These are phyloP conservation scores for Saccostrea glomerata DNA, from an alignment of 1,140 invertebrate genomes.

Conservation along the genomic window DNA sequence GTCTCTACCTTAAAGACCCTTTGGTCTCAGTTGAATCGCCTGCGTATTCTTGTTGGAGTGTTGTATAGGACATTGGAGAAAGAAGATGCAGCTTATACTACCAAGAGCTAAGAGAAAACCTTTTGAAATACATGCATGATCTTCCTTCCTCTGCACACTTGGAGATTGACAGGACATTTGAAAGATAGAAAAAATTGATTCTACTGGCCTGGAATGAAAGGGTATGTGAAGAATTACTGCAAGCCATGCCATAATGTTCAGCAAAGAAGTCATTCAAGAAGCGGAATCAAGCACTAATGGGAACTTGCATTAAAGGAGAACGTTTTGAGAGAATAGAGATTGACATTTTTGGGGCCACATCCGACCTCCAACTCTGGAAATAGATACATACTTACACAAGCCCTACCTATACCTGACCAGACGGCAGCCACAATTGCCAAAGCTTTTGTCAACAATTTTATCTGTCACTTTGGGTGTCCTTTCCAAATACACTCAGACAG, in stretches of 20 bases:
- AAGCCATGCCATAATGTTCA: no score
- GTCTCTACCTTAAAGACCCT: background rate
- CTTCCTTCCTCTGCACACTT: background rate
- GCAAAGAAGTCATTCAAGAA: no score
- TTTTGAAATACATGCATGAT: background rate
- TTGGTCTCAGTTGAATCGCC: background rate
- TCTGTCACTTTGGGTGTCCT: conserved; percentile 54
- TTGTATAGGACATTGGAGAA: background rate
- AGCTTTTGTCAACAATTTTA: conserved; percentile 49
- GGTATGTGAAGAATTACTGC: no score
- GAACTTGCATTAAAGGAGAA: no score
- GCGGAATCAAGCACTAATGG: no score
- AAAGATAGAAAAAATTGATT: background rate
- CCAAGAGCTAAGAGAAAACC: background rate
- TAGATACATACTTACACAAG: conserved; percentile 43
- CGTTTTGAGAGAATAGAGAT: no score
- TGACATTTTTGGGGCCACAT: background rate
- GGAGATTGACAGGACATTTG: background rate
- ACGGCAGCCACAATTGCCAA: conserved; percentile 48
- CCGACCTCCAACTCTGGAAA: background rate
- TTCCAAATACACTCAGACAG: conserved; percentile 54
- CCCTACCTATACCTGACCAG: conserved; percentile 58
- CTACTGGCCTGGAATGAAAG: conserved; percentile 10
- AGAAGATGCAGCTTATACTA: background rate
- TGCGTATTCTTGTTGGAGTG: background rate